Evolutionary conservation across 2,113 vertebrate species (phyloP), one percentile per base, ranked within the genome.

Genomic region (Taurulus bubalis): DNA sequence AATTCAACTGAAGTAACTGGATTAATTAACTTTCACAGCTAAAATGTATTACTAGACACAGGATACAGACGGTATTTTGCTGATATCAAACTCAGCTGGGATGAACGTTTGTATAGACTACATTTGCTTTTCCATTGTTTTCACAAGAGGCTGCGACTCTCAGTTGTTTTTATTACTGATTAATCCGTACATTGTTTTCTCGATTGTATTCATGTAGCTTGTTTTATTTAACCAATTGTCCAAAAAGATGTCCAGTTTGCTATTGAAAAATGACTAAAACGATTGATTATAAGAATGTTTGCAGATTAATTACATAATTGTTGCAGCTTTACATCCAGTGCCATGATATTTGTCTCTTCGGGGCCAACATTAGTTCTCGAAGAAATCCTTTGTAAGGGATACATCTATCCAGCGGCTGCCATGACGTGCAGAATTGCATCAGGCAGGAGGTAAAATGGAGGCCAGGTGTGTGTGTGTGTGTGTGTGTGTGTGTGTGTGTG

Each of bases 401-500:
- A 67, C 9, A 1, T 60, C 65, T 36, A 59, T 24, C 16, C 12
- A 62, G 58, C 38, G 18, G 71, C 26, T 77, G 64, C 53, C 47
- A 62, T 88, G 83, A 79, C 28, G 45, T 82, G 67, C 58, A 75
- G 24, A 38, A 72, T 28, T 87, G 77, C 56, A n/a, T 79, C 64
- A 85, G 79, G 60, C 49, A 67, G 83, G 63, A 85, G 45, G 78
- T 83, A 83, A 91, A 91, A 93, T 89, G 82, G 84, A 88, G 85
- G 83, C 90, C 87, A 90, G 82, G 87, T 91, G 85, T 84, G 87
- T 91, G 85, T 82, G 59, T 12, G 26, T 12, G n/a, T 24, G 51
- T 53, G 51, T 53, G 51, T 55, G 51, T 55, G 51, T 24, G 51
- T 24, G 22, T 53, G 22, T 24, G 51, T 24, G n/a, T 26, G 53